Conservation (phyloP, 92 coral and sea anemone genomes). For the Epizoanthus ramosus region DNA sequence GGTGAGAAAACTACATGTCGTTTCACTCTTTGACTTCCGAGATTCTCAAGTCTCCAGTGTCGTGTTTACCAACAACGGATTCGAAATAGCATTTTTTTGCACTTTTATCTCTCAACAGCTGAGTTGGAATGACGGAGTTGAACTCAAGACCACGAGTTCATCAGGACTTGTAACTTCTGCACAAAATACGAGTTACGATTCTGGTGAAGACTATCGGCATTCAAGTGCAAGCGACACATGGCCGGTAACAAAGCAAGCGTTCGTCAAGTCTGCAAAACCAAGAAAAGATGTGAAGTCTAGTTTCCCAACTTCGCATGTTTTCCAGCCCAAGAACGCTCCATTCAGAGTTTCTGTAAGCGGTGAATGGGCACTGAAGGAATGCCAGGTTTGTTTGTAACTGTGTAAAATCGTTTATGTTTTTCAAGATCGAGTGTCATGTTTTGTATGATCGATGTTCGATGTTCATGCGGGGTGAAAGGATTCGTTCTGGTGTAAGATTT, state of each 20-base stretch:
- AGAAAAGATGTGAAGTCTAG: slow-evolving; percentile 48
- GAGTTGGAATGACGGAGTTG: slow-evolving; percentile 81
- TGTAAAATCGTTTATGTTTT: neutral
- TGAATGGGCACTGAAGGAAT: slow-evolving; percentile 90
- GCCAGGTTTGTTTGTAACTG: slow-evolving; percentile 60
- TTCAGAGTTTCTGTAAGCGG: slow-evolving; percentile 88
- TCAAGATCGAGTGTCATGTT: neutral
- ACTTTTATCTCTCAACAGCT: slow-evolving; percentile 57
- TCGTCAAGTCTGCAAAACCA: slow-evolving; percentile 37
- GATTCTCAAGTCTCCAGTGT: neutral
- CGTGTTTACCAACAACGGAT: slow-evolving; percentile 30
- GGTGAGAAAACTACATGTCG: slow-evolving; percentile 47
- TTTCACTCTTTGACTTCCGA: slow-evolving; percentile 3
- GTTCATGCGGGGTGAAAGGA: neutral
- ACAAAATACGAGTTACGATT: slow-evolving; percentile 64
- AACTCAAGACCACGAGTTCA: slow-evolving; percentile 76
- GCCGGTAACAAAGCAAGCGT: slow-evolving; percentile 74
- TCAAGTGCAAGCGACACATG: slow-evolving; percentile 65
- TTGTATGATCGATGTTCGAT: no score
- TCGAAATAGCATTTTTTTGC: neutral
- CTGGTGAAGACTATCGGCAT: slow-evolving; percentile 59
- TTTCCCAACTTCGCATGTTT: slow-evolving; percentile 57
- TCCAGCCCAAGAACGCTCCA: slow-evolving; percentile 83
- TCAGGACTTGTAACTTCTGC: slow-evolving; percentile 72
- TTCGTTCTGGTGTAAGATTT: slow-evolving; percentile 1